phyloP scores from a whole-genome alignment of 2,888 invertebrate species.

The Rosalia funebris region DNA sequence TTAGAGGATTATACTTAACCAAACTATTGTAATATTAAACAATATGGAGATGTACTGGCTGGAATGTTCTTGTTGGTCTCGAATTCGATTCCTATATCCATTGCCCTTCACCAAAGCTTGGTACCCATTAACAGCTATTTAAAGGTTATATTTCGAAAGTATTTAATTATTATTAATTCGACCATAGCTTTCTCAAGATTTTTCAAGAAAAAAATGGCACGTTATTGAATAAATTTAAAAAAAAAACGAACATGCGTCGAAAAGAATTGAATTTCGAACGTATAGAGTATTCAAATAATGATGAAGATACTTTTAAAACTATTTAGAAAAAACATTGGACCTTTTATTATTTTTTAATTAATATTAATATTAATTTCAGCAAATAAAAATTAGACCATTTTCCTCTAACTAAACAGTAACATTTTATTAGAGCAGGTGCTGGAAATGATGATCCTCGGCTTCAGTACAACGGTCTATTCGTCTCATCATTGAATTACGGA shows the following conservation, averaged over 20 bases:
- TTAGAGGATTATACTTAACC: too few relatives aligned
- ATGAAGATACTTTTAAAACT: neutral
- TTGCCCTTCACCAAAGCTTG: too few relatives aligned
- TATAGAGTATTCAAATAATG: neutral
- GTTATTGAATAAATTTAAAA: neutral
- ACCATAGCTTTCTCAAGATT: neutral
- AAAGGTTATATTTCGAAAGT: neutral
- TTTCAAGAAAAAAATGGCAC: neutral
- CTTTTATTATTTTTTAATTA: neutral
- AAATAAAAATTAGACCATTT: neutral
- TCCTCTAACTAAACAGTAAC: neutral
- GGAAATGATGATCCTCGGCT: constrained; percentile 10
- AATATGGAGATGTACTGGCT: too few relatives aligned
- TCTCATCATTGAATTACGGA: constrained; percentile 15
- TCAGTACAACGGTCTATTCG: constrained; percentile 6
- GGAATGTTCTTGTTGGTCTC: too few relatives aligned
- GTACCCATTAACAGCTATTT: neutral
- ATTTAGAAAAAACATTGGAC: neutral
- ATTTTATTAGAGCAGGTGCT: constrained; percentile 1
- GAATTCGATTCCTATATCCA: too few relatives aligned
- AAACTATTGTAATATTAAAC: too few relatives aligned
- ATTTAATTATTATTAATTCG: neutral
- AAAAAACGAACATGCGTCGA: neutral
- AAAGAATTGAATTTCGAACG: neutral
- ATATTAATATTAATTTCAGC: neutral